Base-by-base conservation (phyloP, 2,113 vertebrate species). In the Antennarius striatus region DNA sequence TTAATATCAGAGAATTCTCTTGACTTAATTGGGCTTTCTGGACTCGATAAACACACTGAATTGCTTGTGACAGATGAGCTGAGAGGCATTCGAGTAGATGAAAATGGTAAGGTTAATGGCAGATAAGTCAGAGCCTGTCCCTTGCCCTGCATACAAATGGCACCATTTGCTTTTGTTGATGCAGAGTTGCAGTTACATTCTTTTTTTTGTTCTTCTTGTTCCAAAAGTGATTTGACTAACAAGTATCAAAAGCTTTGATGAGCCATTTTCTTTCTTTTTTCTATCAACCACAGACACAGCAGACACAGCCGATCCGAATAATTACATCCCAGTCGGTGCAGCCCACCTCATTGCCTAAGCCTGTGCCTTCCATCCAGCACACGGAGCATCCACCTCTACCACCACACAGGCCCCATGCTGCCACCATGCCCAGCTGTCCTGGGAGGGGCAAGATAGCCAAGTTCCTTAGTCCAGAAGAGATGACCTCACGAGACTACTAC, bases 401-500 rank as follows among this genome's bases (percentile, higher is more conserved):
- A 0, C 93, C 95, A 4, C 95, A 96, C 56, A 93, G 83, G 1
- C 90, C 92, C 9, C 92, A 92, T 4, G 88, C 89, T 1, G 92
- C 95, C 58, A 88, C 87, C 71, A 93, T 96, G 51, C 87, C 95
- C 29, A 96, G 91, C 87, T 97, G 95, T 69, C 93, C 96, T 0
- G 96, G 96, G 0, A 89, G 96, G 72, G 96, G 96, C 29, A 98
- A 97, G 91, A 94, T 98, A 94, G 91, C 94, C 84, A 98, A 97
- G 84, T 90, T 96, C 63, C 94, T 98, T 49, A 96, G 91, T 86
- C 96, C 97, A 0, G 97, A 98, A 73, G 98, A 99, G 85, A 99
- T 99, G 98, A 99, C 98, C 36, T 99, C 98, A 0, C 91, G 94
- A 46, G 98, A 99, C 89, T 99, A 99, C 82, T 99, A 99, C 86